Evolutionary conservation across 2,888 invertebrate species (phyloP), one percentile per base, ranked within the genome.

Genomic region (Charanyca ferruginea): DNA sequence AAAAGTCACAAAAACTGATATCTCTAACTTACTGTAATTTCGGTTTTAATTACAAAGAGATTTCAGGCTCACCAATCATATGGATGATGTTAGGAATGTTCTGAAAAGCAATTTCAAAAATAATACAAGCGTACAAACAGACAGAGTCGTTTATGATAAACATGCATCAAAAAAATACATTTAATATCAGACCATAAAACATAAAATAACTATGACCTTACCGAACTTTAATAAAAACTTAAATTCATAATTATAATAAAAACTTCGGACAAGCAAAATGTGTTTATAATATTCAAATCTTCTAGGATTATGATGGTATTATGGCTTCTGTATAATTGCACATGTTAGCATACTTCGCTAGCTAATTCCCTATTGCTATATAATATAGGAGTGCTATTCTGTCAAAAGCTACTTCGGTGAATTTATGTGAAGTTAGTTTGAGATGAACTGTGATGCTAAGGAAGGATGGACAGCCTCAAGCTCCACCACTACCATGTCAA

Each of bases 301-400:
- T 48, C 2, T 25, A n/a, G 16, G 18, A 77, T 25, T 48, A 62
- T 25, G 22, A n/a, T 28, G 20, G n/a, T n/a, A 58, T 48, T 13
- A 9, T 1, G 5, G 53, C 78, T 72, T 25, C 78, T 64, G 73
- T 73, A 42, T 77, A 73, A 77, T 77, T 65, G 41, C 20, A 25
- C 8, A 41, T 11, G 1, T n/a, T 62, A 11, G 23, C 16, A 48
- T 32, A 66, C 9, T 44, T 44, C n/a, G 23, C 4, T 3, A 55
- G 22, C 13, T 11, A 41, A 3, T 7, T 1, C 2, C 7, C n/a
- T 6, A 7, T 23, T 5, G 7, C 3, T 5, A 28, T 28, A 28
- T 28, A 28, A 28, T 28, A 28, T 28, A 7, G 3, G 7, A 5
- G 7, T 28, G 4, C 28, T 3, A 28, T 3, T n/a, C n/a, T n/a